These are phyloP conservation scores for Neotragus moschatus DNA, from an alignment of 2,113 vertebrate genomes.

Conservation along the genomic window DNA sequence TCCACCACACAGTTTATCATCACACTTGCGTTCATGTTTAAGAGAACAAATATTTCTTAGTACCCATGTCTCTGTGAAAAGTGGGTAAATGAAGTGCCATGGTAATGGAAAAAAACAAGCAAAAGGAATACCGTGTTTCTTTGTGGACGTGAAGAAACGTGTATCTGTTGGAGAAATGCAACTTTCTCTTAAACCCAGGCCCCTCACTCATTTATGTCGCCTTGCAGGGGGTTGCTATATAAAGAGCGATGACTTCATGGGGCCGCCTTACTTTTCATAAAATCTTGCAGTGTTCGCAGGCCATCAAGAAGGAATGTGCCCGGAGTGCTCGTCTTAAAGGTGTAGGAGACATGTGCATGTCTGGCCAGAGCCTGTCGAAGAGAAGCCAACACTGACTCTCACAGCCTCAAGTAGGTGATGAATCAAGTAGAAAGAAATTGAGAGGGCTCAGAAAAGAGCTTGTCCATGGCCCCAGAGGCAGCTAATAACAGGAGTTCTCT, in stretches of 20 bases:
- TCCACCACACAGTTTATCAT: neutral
- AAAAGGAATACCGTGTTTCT: neutral
- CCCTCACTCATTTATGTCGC: neutral
- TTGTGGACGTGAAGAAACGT: neutral
- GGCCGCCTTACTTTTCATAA: neutral
- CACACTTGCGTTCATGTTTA: neutral
- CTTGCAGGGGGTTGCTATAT: neutral
- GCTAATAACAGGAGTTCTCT: neutral
- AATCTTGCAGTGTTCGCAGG: neutral
- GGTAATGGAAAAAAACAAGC: neutral
- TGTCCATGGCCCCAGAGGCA: neutral
- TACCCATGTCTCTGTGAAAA: neutral
- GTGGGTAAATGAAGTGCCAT: neutral
- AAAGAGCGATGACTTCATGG: neutral
- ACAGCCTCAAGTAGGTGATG: slow-evolving; percentile 19
- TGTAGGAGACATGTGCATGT: slow-evolving; percentile 27
- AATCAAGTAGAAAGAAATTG: slow-evolving; percentile 44
- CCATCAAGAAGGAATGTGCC: slow-evolving; percentile 40
- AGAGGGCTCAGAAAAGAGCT: slow-evolving; percentile 14
- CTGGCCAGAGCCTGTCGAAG: slow-evolving; percentile 14
- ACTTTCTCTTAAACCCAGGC: neutral
- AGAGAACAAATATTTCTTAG: slow-evolving; percentile 12
- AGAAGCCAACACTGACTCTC: slow-evolving; percentile 26
- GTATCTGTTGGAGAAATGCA: neutral
- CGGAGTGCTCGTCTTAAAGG: slow-evolving; percentile 27